Evolutionary conservation across 1,140 invertebrate genomes (phyloP).

Genomic region (Drosophila auraria): DNA sequence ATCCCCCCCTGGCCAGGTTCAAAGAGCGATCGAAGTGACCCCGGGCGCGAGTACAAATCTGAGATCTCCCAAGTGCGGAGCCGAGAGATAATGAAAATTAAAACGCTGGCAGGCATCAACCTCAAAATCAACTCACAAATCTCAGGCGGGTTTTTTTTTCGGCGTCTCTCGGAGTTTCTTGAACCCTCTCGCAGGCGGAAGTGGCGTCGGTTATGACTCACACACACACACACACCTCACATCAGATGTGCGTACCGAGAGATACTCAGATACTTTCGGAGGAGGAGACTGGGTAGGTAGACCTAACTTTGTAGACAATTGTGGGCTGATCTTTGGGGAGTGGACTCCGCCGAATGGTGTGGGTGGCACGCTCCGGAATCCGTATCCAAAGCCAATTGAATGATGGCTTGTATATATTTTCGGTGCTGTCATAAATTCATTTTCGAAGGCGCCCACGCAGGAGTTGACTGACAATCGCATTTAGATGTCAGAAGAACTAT

Average conservation of each 20-base stretch:
- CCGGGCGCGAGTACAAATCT: constrained; percentile 14
- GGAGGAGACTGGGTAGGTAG: too few relatives aligned
- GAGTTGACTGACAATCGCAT: constrained; percentile 44
- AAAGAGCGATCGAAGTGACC: constrained; percentile 28
- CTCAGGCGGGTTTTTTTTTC: constrained; percentile 16
- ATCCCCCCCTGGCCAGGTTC: constrained; percentile 5
- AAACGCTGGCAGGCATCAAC: constrained; percentile 38
- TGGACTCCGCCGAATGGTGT: too few relatives aligned
- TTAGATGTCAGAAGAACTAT: constrained; percentile 55
- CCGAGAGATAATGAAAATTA: constrained; percentile 24
- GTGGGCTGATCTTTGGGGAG: too few relatives aligned
- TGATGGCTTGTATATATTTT: constrained; percentile 24
- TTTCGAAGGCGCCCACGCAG: constrained; percentile 43
- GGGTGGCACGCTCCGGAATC: constrained; percentile 14
- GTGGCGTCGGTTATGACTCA: constrained; percentile 45
- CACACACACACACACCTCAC: constrained; percentile 4
- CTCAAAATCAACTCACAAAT: constrained; percentile 38
- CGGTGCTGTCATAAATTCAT: constrained; percentile 52
- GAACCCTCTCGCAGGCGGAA: constrained; percentile 46
- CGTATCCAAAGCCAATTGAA: constrained; percentile 34
- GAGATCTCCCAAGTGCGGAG: constrained; percentile 12
- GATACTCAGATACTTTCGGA: too few relatives aligned
- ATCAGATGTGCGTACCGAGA: constrained; percentile 4
- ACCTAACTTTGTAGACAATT: too few relatives aligned
- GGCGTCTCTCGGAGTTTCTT: constrained; percentile 29